Percentiles rank a stretch among this genome's conserved stretches.
phyloP scores from a whole-genome alignment of 2,797 vertebrate species.

The Eleutherodactylus coqui region DNA sequence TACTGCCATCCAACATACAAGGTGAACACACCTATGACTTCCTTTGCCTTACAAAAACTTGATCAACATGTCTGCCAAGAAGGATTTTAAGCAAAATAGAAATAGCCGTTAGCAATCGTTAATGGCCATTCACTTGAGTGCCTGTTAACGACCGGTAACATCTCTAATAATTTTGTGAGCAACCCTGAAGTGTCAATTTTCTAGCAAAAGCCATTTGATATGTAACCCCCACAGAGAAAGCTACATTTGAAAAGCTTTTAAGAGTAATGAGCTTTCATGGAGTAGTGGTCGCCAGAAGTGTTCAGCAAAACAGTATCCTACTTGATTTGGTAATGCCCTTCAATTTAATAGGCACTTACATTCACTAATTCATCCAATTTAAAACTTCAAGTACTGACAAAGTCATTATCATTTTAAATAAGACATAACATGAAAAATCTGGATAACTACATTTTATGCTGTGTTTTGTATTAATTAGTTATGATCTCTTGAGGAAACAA shows the following conservation, averaged over 20 bases:
- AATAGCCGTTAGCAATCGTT: conserved; percentile 51
- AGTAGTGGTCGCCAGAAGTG: conserved; percentile 57
- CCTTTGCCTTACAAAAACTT: conserved; percentile 13
- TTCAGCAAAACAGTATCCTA: conserved; percentile 59
- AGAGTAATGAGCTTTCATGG: conserved; percentile 63
- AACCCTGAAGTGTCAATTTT: conserved; percentile 62
- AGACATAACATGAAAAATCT: conserved; percentile 64
- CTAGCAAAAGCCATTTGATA: conserved; percentile 62
- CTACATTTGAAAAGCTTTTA: conserved; percentile 64
- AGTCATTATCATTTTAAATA: conserved; percentile 65
- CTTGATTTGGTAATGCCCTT: conserved; percentile 62
- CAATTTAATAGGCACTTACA: conserved; percentile 64
- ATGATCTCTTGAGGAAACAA: conserved; percentile 64
- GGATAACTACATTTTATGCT: conserved; percentile 64
- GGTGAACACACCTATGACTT: conserved; percentile 2
- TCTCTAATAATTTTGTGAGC: conserved; percentile 61
- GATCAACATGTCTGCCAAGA: conserved; percentile 50
- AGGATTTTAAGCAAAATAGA: conserved; percentile 52
- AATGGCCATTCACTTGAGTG: conserved; percentile 62
- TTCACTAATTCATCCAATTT: conserved; percentile 64
- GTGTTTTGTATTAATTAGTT: conserved; percentile 65
- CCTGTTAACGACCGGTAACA: conserved; percentile 61
- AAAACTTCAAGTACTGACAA: conserved; percentile 64
- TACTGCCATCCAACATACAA: not conserved
- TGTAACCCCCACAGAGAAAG: conserved; percentile 59